Conservation (phyloP, 2,797 vertebrate species). For the Ptychadena robeensis region DNA sequence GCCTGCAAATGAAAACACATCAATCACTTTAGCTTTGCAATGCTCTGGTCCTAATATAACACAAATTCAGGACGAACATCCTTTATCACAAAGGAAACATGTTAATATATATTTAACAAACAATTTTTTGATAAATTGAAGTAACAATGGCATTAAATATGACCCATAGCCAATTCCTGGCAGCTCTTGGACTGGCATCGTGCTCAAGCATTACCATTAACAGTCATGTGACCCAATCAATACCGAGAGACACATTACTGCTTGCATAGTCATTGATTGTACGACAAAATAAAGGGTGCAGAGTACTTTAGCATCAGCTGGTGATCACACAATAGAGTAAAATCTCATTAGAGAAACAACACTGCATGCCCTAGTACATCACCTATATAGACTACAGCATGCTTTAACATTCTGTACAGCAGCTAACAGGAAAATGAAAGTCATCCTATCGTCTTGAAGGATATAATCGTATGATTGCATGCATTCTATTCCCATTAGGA, state of each 20-base stretch:
- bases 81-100: not conserved
- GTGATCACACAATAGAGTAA: not conserved
- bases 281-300: slow-evolving; percentile 13
- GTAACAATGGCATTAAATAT: not conserved
- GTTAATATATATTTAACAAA: not conserved
- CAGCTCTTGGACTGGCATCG: not conserved
- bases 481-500: slow-evolving; percentile 11
- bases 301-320: not conserved
- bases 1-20: not conserved
- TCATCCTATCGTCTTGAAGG: not conserved
- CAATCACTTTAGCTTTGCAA: not conserved
- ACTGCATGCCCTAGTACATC: not conserved
- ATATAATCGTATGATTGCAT: not conserved
- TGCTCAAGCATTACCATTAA: not conserved
- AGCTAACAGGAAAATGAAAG: not conserved
- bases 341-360: not conserved
- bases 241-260: not conserved
- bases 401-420: not conserved
- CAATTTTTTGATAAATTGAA: not conserved
- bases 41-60: not conserved
- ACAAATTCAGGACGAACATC: not conserved
- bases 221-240: slow-evolving; percentile 4
- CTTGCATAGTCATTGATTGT: not conserved
- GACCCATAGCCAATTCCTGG: not conserved
- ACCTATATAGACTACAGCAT: not conserved